Evolutionary conservation across 1,140 invertebrate genomes (phyloP), one percentile per base, ranked within the genome.

Genomic region (Phenacoccus solenopsis): DNA sequence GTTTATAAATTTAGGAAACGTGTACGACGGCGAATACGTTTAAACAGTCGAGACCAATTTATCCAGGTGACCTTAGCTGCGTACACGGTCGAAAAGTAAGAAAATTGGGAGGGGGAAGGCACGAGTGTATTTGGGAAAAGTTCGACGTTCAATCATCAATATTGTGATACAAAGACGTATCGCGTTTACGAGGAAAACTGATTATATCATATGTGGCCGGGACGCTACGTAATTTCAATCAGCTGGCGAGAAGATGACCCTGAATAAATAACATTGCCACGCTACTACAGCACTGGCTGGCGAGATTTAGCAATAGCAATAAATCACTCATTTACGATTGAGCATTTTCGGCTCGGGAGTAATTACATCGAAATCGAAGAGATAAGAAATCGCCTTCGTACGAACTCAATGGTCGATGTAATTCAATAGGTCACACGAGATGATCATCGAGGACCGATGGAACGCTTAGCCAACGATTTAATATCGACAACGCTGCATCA

Each of bases 231-330:
- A 49, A 49, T 16, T 4, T 49, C 13, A 49, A 49, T 49, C 38
- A 49, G 38, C 38, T 49, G 38, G 12, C 20, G 20, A 49, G 38
- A 49, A 49, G 38, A 49, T 49, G 38, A 49, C 38, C 38, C 38
- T 49, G 38, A 49, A 49, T 49, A 49, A 49, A 49, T 49, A 49
- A 49, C 38, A 49, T 49, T 49, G 38, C 38, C 38, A 49, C 38
- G 38, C 38, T 49, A 49, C 16, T n/a, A n/a, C 20, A 10, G 38
- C 38, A 2, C 12, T n/a, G 3, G 16, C 38, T 16, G 16, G 12
- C 13, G 5, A 4, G 16, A n/a, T 2, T n/a, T 9, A 3, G 38
- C 38, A 49, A n/a, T 16, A 49, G 12, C n/a, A n/a, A n/a, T n/a
- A n/a, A n/a, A n/a, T n/a, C n/a, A n/a, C n/a, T n/a, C n/a, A n/a